Conservation (phyloP, 2,113 vertebrate genomes). For the Pyxicephalus adspersus region DNA sequence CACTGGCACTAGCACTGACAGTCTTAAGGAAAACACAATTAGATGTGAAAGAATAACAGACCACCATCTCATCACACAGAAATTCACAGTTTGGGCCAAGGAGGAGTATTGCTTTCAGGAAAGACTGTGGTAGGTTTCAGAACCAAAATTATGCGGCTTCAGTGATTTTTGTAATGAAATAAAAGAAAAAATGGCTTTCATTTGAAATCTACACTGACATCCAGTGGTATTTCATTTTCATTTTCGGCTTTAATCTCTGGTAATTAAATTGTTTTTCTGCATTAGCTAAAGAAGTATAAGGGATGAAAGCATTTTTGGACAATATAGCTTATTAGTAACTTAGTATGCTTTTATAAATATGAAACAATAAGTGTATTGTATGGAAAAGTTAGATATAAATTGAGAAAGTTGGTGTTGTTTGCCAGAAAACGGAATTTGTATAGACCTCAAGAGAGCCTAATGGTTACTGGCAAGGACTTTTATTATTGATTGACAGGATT, state of each 20-base stretch:
- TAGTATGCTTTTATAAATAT: too few relatives aligned
- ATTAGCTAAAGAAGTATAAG: neutral
- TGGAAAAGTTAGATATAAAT: too few relatives aligned
- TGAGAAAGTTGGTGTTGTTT: too few relatives aligned
- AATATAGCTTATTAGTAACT: neutral
- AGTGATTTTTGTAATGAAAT: constrained; percentile 28
- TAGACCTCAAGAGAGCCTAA: too few relatives aligned
- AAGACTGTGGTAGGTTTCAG: constrained; percentile 45
- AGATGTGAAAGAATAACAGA: constrained; percentile 33
- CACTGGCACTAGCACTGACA: constrained; percentile 38
- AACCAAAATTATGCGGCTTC: constrained; percentile 18
- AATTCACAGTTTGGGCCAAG: constrained; percentile 27
- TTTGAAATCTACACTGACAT: constrained; percentile 10
- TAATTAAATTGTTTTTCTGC: constrained; percentile 10
- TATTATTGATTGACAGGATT: too few relatives aligned
- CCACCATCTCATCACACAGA: constrained; percentile 45
- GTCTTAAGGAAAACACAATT: constrained; percentile 45
- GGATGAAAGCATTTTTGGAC: constrained; percentile 5
- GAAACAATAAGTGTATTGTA: too few relatives aligned
- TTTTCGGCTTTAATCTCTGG: constrained; percentile 18
- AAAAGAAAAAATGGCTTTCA: constrained; percentile 5
- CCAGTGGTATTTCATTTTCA: neutral
- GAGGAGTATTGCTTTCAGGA: constrained; percentile 40
- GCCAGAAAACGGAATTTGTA: too few relatives aligned
- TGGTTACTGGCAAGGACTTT: too few relatives aligned